Base-by-base conservation (phyloP, 30 jellyfish, hydroid and myxozoan species). In the Aurelia aurita region DNA sequence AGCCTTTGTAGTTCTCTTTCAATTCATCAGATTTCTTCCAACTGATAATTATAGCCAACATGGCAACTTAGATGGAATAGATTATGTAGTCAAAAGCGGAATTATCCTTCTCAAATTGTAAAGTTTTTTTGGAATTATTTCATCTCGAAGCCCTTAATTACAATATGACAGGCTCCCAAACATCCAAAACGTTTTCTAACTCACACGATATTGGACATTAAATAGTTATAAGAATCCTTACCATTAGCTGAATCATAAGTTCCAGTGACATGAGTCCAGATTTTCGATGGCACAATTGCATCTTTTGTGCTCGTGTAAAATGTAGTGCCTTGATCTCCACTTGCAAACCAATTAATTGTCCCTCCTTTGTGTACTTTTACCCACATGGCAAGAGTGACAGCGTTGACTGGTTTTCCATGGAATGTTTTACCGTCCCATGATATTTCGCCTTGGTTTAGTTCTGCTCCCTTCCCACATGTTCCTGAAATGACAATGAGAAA, bases 241-340 rank as follows among this genome's bases (percentile, higher is more conserved):
- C 98, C 98, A 8, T 97, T 69, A 12, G 89, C 89, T n/a, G 98
- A 77, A 58, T 93, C 97, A 65, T 77, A 93, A 2, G 98, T 80
- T 12, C 98, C 98, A 5, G 97, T 95, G 10, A 93, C 95, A 53
- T 93, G 98, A 23, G 98, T 93, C 98, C 98, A 93, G 1, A 93
- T 85, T 53, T 93, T 93, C 7, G 97, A 89, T 54, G 98, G 98
- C 23, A 93, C 87, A 13, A 68, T 90, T 0, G 98, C 87, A 25
- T 92, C 97, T 74, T 86, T 74, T 1, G 97, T 87, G 45, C 89
- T 83, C 10, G 94, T 79, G 59, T 74, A 80, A 68, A 92, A 92
- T 55, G 91, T 92, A 16, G 87, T 86, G 5, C 98, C 96, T 60
- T 73, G 53, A 63, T 87, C 90, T 20, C 97, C 96, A 61, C 89